Evolutionary conservation across 2,888 invertebrate species (phyloP).

Genomic region (Eucriotettix oculatus): DNA sequence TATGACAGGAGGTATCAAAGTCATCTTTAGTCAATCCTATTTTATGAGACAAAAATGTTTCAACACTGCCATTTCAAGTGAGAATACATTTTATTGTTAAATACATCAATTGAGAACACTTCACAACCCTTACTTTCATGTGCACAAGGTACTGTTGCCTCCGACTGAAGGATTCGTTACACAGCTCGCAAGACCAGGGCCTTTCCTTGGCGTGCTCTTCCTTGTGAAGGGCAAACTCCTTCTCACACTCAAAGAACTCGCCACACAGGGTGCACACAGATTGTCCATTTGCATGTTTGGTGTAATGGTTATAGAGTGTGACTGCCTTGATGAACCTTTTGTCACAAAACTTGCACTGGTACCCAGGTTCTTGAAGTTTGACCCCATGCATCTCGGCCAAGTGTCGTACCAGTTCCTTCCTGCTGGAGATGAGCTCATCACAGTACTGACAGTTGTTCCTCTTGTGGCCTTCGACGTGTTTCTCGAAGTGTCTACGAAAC

Average conservation of each 20-base stretch:
- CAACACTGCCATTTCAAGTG: too few species aligned
- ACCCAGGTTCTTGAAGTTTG: slow-evolving; percentile 14
- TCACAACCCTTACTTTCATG: slow-evolving; percentile 11
- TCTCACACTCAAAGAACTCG: slow-evolving; percentile 15
- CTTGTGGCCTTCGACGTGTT: slow-evolving; percentile 17
- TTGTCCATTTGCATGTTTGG: slow-evolving; percentile 17
- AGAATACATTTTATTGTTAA: too few species aligned
- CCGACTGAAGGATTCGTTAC: slow-evolving; percentile 15
- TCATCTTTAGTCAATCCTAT: too few species aligned
- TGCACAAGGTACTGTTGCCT: slow-evolving; percentile 20
- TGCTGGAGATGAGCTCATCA: slow-evolving; percentile 15
- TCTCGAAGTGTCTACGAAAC: slow-evolving; percentile 10
- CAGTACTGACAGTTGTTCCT: slow-evolving; percentile 18
- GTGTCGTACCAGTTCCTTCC: slow-evolving; percentile 16
- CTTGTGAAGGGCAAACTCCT: slow-evolving; percentile 7
- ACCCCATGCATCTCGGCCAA: slow-evolving; percentile 16
- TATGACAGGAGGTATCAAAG: too few species aligned
- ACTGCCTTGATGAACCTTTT: slow-evolving; percentile 17
- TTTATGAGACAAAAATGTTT: too few species aligned
- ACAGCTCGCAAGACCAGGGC: background rate
- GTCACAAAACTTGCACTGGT: slow-evolving; percentile 18
- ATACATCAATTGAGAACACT: too few species aligned
- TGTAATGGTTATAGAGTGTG: slow-evolving; percentile 17
- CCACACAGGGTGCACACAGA: slow-evolving; percentile 20
- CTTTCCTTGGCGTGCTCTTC: background rate